A percentile compares a stretch with the other conserved stretches of the same genome.
phyloP scores from a whole-genome alignment of 2,797 vertebrate genomes.

The Parauchenoglanis ngamensis region DNA sequence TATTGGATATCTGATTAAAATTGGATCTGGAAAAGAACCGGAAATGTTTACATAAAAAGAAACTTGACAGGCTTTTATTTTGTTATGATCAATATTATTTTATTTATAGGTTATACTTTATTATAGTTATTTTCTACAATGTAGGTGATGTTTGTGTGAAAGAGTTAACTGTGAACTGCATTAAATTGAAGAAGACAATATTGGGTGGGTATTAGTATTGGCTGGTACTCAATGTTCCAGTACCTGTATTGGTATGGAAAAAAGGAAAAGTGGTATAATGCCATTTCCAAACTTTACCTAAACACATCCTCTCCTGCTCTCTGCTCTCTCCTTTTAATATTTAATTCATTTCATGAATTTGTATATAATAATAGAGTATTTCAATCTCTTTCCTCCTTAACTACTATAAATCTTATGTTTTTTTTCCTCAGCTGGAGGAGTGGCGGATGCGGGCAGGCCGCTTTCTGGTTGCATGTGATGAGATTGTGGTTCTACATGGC shows the following conservation, averaged over 20 bases:
- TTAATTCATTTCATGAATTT: not conserved
- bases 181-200: not conserved
- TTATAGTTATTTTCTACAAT: not conserved
- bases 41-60: not conserved
- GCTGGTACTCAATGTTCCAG: not conserved
- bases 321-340: not conserved
- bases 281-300: not conserved
- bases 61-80: not conserved
- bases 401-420: not conserved
- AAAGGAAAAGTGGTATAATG: not conserved
- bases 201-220: not conserved
- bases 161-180: not conserved
- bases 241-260: not conserved
- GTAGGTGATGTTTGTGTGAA: not conserved
- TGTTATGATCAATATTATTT: not conserved
- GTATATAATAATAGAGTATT: conserved; percentile 10
- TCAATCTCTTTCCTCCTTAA: not conserved
- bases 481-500: conserved; percentile 76
- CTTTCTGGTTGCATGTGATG: conserved; percentile 76
- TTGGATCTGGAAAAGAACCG: not conserved
- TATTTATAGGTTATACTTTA: not conserved
- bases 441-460: conserved; percentile 75
- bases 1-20: not conserved
- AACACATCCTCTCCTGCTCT: not conserved
- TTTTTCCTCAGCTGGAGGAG: conserved; percentile 66